A percentile compares a stretch with the other conserved stretches of the same genome.
phyloP scores from a whole-genome alignment of 2,113 vertebrate species.

The Piprites chloris region DNA sequence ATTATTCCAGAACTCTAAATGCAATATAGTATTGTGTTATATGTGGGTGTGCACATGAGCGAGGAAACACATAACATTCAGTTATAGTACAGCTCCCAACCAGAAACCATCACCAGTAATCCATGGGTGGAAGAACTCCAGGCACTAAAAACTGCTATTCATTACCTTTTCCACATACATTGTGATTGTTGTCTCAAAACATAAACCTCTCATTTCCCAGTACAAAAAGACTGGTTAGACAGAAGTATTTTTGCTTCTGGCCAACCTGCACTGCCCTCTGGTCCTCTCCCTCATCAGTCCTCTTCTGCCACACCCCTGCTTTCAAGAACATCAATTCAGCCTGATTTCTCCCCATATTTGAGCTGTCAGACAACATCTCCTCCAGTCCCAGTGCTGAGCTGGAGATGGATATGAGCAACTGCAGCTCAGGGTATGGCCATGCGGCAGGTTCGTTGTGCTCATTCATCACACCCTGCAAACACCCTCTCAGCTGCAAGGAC shows the following conservation, averaged over 20 bases:
- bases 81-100: neutral
- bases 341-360: neutral
- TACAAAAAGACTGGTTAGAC: neutral
- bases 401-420: neutral
- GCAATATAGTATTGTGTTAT: accelerated
- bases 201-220: neutral
- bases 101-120: neutral
- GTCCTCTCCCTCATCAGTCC: neutral
- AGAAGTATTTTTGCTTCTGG: neutral
- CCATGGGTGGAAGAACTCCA: neutral
- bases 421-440: neutral
- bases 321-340: neutral
- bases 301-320: neutral
- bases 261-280: neutral
- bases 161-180: neutral
- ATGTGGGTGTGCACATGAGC: neutral
- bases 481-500: neutral
- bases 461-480: neutral
- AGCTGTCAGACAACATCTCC: neutral
- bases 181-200: neutral
- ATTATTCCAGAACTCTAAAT: neutral
- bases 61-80: neutral
- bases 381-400: neutral
- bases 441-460: neutral
- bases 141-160: neutral